Conservation (phyloP, 2,113 vertebrate genomes). For the Atractosteus spatula region DNA sequence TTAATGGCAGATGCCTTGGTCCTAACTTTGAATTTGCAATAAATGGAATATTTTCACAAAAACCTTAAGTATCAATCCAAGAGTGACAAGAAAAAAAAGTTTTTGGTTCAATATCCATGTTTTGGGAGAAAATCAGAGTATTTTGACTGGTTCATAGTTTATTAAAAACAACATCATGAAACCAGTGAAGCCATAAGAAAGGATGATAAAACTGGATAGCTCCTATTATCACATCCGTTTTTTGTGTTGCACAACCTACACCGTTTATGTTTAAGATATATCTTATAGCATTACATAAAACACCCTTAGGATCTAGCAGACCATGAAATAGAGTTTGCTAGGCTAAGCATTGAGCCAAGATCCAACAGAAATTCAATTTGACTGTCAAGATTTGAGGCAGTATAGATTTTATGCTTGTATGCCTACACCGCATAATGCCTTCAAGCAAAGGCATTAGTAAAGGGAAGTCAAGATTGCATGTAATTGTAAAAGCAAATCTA, state of each 20-base stretch:
- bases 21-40: slow-evolving; percentile 37
- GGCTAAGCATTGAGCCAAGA: slow-evolving; percentile 34
- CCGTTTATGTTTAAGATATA: slow-evolving; percentile 44
- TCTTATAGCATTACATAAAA: slow-evolving; percentile 39
- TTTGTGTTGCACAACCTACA: slow-evolving; percentile 34
- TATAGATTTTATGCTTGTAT: slow-evolving; percentile 35
- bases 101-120: no score
- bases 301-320: slow-evolving; percentile 46
- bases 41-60: no score
- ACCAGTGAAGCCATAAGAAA: slow-evolving; percentile 21
- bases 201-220: slow-evolving; percentile 42
- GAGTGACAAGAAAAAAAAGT: no score
- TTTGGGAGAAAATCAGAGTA: not conserved
- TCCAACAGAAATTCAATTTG: slow-evolving; percentile 37
- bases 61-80: no score
- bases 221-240: slow-evolving; percentile 31
- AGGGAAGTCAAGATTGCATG: slow-evolving; percentile 1
- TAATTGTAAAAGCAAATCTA: slow-evolving; percentile 20
- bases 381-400: slow-evolving; percentile 27
- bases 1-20: slow-evolving; percentile 36
- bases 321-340: slow-evolving; percentile 59
- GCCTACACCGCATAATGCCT: slow-evolving; percentile 25
- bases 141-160: not conserved
- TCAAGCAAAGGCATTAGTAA: slow-evolving; percentile 4
- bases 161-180: slow-evolving; percentile 24